Conservation (phyloP, 2,113 vertebrate species). For the Xiphophorus couchianus region DNA sequence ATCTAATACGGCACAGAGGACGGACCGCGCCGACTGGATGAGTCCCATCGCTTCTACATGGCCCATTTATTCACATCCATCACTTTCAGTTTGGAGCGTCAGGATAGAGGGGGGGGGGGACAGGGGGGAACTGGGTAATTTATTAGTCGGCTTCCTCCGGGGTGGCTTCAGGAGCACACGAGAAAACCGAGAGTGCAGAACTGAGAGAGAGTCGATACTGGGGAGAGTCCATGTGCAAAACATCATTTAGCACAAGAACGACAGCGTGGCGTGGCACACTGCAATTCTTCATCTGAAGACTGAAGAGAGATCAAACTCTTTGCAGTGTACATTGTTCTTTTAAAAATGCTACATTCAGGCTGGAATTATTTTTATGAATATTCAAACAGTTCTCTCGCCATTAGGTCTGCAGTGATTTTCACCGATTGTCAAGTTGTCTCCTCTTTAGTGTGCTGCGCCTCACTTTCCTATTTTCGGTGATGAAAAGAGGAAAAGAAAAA, state of each 20-base stretch:
- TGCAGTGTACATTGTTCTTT: not conserved
- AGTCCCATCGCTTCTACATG: slow-evolving; percentile 50
- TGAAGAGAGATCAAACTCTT: not conserved
- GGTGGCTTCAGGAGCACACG: slow-evolving; percentile 27
- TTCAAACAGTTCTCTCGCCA: not conserved
- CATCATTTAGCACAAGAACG: slow-evolving; percentile 34
- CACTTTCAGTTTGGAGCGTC: slow-evolving; percentile 35
- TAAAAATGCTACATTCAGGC: no score
- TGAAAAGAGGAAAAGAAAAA: slow-evolving; percentile 12
- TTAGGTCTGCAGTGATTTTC: not conserved
- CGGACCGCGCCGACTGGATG: slow-evolving; percentile 22
- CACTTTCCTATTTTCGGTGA: slow-evolving; percentile 6
- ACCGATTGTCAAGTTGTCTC: not conserved
- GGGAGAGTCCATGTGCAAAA: slow-evolving; percentile 34
- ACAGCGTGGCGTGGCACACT: slow-evolving; percentile 18
- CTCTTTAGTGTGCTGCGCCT: not conserved
- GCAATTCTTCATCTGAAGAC: not conserved
- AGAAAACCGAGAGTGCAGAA: not conserved
- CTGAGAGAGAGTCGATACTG: slow-evolving; percentile 21
- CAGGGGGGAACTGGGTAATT: slow-evolving; percentile 37
- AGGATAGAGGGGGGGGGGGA: slow-evolving; percentile 8
- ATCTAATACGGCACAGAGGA: slow-evolving; percentile 50
- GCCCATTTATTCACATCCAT: slow-evolving; percentile 60
- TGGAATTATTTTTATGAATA: no score
- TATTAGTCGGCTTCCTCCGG: slow-evolving; percentile 40